Percentiles rank a stretch among this genome's conserved stretches.
phyloP scores from a whole-genome alignment of 2,888 invertebrate species.

The Ophion obscuratus region DNA sequence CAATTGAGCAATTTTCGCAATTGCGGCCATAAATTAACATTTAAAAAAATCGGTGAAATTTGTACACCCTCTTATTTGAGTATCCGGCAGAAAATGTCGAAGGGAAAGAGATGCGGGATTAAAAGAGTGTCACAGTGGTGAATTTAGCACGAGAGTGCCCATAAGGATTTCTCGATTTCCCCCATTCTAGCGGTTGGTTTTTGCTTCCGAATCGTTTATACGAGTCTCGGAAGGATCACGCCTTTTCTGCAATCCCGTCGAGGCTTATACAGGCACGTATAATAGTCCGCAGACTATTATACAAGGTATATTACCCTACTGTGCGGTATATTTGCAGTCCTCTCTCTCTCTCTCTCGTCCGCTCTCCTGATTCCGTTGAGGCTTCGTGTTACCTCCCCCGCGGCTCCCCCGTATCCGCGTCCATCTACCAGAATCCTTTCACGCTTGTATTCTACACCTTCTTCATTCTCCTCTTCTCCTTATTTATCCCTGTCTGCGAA shows the following conservation, averaged over 20 bases:
- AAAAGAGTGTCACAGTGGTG: too few relatives aligned
- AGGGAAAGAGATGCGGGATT: too few relatives aligned
- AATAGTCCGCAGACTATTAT: constrained; percentile 39
- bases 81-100: too few relatives aligned
- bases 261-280: constrained; percentile 29
- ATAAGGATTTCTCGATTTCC: constrained; percentile 5
- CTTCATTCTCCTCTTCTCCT: background rate
- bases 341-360: background rate
- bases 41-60: too few relatives aligned
- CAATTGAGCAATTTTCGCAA: too few relatives aligned
- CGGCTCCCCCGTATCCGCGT: constrained; percentile 33
- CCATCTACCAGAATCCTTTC: constrained; percentile 40
- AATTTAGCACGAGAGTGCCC: too few relatives aligned
- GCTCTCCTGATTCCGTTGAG: constrained; percentile 25
- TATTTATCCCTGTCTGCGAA: constrained; percentile 19
- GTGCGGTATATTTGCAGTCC: constrained; percentile 37
- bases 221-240: constrained; percentile 38
- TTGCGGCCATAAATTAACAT: too few relatives aligned
- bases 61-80: too few relatives aligned
- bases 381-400: constrained; percentile 29
- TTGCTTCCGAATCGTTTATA: constrained; percentile 58
- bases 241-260: constrained; percentile 47
- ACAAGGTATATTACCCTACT: constrained; percentile 48
- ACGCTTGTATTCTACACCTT: constrained; percentile 50
- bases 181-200: constrained; percentile 15